Percentiles rank a stretch among this genome's conserved stretches.
Conservation (phyloP, 2,797 vertebrate genomes). For the Malacoraja senta region DNA sequence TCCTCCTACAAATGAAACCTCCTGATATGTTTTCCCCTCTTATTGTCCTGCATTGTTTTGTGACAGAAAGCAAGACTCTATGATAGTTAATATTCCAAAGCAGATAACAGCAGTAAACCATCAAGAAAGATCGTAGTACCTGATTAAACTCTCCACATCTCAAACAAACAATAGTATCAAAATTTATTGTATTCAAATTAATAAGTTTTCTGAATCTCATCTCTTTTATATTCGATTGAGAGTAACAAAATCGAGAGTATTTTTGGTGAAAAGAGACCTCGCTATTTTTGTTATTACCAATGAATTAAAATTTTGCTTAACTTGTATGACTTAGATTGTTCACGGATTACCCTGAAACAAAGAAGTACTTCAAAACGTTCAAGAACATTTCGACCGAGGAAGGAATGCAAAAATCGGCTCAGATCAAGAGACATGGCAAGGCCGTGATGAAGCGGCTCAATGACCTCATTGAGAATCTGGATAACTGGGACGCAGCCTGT, state of each 20-base stretch:
- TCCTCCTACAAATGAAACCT: background rate
- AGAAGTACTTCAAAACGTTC: constrained; percentile 42
- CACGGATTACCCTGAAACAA: constrained; percentile 40
- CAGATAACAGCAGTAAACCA: background rate
- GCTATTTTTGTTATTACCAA: no score
- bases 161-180: no score
- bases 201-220: background rate
- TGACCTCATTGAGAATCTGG: constrained; percentile 40
- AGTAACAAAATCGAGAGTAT: background rate
- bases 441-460: constrained; percentile 42
- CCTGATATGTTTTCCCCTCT: no score
- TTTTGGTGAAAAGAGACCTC: background rate
- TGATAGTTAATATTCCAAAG: background rate
- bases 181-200: no score
- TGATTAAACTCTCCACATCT: no score
- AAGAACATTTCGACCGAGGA: constrained; percentile 40
- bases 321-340: constrained; percentile 41
- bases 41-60: background rate
- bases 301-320: no score
- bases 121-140: background rate
- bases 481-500: constrained; percentile 39
- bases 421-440: constrained; percentile 42
- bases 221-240: background rate
- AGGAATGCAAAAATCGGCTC: constrained; percentile 29
- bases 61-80: background rate